phyloP scores from a whole-genome alignment of 2,888 invertebrate genomes.

The Drosophila trichaetosa region DNA sequence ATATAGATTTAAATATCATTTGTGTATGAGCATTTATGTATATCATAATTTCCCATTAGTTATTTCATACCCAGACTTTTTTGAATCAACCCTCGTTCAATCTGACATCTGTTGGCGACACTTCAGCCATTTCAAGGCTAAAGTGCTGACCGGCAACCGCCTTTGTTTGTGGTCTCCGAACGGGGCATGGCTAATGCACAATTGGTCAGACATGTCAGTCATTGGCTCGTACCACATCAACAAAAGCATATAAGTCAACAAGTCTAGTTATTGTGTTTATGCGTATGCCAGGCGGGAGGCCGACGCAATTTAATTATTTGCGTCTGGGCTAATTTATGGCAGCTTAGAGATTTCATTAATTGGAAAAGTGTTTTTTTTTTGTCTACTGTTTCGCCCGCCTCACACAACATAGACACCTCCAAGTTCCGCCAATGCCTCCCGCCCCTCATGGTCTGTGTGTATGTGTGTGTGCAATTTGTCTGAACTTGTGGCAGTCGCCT shows the following conservation, averaged over 20 bases:
- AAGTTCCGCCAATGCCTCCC: background rate
- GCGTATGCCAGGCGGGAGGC: slow-evolving; percentile 46
- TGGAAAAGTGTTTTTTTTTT: slow-evolving; percentile 80
- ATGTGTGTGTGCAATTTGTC: slow-evolving; percentile 47
- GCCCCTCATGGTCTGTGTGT: background rate
- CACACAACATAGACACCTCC: background rate
- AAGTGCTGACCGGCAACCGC: slow-evolving; percentile 46
- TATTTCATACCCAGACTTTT: background rate
- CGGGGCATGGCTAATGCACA: slow-evolving; percentile 38
- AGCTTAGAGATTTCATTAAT: slow-evolving; percentile 84
- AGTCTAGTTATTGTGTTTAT: slow-evolving; percentile 51
- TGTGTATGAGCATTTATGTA: background rate
- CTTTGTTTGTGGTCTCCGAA: slow-evolving; percentile 62
- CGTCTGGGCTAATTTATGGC: slow-evolving; percentile 80
- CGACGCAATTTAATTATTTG: slow-evolving; percentile 80
- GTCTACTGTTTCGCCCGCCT: slow-evolving; percentile 13
- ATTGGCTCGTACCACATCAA: slow-evolving; percentile 23
- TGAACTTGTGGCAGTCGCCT: slow-evolving; percentile 34
- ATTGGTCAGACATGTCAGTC: slow-evolving; percentile 63
- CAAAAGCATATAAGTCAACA: slow-evolving; percentile 58
- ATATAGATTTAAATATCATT: background rate
- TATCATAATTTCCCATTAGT: background rate
- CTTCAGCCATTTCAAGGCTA: slow-evolving; percentile 44
- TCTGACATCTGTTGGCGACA: slow-evolving; percentile 11
- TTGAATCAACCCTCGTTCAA: slow-evolving; percentile 10